Evolutionary conservation across 2,888 invertebrate genomes (phyloP).

Genomic region (Lutraria lutraria): DNA sequence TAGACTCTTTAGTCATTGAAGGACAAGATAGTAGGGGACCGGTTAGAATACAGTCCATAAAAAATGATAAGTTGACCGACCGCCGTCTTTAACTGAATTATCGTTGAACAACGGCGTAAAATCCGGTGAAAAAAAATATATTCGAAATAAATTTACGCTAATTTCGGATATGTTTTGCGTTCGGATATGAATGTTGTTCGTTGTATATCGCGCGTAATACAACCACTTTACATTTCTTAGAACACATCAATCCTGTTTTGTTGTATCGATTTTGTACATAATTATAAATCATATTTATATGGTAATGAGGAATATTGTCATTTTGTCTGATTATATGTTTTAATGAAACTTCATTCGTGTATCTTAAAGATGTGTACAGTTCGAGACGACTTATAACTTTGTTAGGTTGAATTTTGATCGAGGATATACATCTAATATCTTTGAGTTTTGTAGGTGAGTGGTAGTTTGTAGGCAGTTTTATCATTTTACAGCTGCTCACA

Average conservation of each 20-base stretch:
- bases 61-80: too few species aligned
- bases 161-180: background rate
- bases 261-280: background rate
- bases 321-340: background rate
- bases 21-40: too few species aligned
- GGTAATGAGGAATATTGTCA: background rate
- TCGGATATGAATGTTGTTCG: background rate
- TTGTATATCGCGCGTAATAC: background rate
- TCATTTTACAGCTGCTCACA: too few species aligned
- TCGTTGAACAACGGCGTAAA: too few species aligned
- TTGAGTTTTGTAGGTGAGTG: too few species aligned
- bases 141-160: background rate
- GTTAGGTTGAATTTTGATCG: background rate
- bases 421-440: background rate
- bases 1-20: too few species aligned
- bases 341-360: background rate
- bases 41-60: too few species aligned
- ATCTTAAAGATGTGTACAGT: background rate
- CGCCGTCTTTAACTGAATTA: too few species aligned
- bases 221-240: background rate
- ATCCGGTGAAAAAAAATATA: too few species aligned
- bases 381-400: background rate
- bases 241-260: background rate
- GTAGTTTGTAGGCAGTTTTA: too few species aligned
- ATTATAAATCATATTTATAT: conserved; percentile 1